Conservation (phyloP, 2,888 invertebrate species). For the Sarcophaga rosellei region DNA sequence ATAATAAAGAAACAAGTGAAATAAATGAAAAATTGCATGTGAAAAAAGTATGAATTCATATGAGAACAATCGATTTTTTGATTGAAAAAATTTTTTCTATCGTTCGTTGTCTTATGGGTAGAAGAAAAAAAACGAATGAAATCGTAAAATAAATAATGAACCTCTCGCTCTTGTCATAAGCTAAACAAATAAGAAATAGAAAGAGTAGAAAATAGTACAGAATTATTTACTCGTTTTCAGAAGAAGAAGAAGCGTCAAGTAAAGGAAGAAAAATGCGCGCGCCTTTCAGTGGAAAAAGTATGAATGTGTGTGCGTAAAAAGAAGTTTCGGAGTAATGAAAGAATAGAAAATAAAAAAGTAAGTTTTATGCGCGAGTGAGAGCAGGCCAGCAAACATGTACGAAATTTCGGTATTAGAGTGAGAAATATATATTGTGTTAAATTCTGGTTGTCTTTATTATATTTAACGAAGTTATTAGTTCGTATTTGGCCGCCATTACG, state of each 20-base stretch:
- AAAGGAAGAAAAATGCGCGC: conserved; percentile 60
- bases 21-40: conserved; percentile 77
- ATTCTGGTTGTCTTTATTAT: conserved; percentile 57
- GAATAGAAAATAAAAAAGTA: conserved; percentile 20
- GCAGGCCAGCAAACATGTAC: neutral
- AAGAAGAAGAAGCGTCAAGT: conserved; percentile 32
- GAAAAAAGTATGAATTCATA: conserved; percentile 78
- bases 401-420: conserved; percentile 52
- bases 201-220: conserved; percentile 56
- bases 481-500: conserved; percentile 88
- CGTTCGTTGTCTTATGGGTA: conserved; percentile 62
- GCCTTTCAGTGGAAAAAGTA: conserved; percentile 38
- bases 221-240: neutral
- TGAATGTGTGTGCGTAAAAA: conserved; percentile 45
- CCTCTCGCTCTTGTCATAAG: conserved; percentile 62
- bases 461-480: conserved; percentile 61
- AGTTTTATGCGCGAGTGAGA: neutral
- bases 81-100: conserved; percentile 73
- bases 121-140: conserved; percentile 62
- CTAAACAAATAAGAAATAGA: neutral
- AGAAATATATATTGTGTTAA: conserved; percentile 33
- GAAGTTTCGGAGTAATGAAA: conserved; percentile 61
- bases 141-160: conserved; percentile 45
- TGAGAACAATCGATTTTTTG: conserved; percentile 73
- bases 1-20: conserved; percentile 70